These are phyloP conservation scores for Papilio protenor DNA, from an alignment of 2,888 invertebrate genomes.

Conservation along the genomic window DNA sequence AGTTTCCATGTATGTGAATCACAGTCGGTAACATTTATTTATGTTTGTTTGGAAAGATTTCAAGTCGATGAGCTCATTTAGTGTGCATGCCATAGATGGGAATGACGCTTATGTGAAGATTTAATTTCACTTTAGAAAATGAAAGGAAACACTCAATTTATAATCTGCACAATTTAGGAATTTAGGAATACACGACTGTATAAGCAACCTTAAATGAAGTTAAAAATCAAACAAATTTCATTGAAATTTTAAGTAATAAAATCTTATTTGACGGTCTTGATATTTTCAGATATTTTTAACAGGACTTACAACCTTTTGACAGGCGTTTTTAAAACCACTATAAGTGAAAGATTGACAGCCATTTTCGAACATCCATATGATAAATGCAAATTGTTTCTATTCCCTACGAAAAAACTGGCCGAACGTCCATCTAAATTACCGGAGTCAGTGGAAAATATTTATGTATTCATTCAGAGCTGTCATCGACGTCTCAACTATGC, in stretches of 20 bases:
- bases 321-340: no score
- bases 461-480: constrained; percentile 54
- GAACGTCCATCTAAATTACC: constrained; percentile 51
- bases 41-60: constrained; percentile 19
- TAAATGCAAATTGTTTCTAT: background rate
- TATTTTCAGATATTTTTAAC: no score
- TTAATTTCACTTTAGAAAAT: background rate
- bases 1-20: constrained; percentile 16
- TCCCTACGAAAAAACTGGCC: constrained; percentile 27
- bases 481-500: constrained; percentile 51
- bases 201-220: no score
- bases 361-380: background rate
- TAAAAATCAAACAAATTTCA: no score
- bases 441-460: constrained; percentile 53
- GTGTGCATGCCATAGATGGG: background rate
- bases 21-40: background rate
- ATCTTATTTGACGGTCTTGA: no score
- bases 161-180: no score
- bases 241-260: no score
- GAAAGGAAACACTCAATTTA: background rate
- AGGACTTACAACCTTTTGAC: no score
- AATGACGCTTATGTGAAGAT: background rate
- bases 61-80: background rate
- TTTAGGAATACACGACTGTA: no score
- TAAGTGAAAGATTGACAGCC: background rate